These are phyloP conservation scores for Dendronephthya gigantea DNA, from an alignment of 64 coral and sea anemone species.

Conservation along the genomic window DNA sequence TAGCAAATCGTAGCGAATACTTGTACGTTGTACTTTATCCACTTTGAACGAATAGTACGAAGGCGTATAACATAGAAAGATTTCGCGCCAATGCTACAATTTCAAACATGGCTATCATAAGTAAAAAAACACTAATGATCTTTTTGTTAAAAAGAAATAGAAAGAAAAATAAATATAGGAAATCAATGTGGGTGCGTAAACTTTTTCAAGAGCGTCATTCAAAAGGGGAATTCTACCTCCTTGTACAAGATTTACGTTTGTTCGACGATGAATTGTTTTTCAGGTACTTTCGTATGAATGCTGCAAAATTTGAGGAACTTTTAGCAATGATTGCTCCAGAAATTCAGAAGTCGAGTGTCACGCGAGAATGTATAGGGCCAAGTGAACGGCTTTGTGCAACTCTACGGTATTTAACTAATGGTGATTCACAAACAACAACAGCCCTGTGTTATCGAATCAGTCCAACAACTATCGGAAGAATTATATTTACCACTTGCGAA, in stretches of 20 bases:
- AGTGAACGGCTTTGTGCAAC: neutral
- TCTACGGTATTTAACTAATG: neutral
- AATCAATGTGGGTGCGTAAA: too few species aligned
- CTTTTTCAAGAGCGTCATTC: neutral
- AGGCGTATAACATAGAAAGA: too few species aligned
- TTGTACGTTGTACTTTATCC: too few species aligned
- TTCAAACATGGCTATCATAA: too few species aligned
- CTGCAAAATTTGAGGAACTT: neutral
- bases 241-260: neutral
- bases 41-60: too few species aligned
- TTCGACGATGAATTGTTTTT: too few species aligned
- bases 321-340: neutral
- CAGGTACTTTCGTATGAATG: neutral
- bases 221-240: neutral
- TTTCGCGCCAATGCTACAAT: too few species aligned
- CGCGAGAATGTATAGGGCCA: neutral
- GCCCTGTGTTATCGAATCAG: neutral
- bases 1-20: too few species aligned
- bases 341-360: neutral
- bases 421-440: neutral
- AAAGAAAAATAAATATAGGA: too few species aligned
- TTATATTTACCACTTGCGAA: neutral
- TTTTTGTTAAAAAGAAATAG: too few species aligned
- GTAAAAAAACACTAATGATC: too few species aligned
- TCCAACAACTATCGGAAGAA: neutral